phyloP scores from a whole-genome alignment of 2,888 invertebrate genomes.

The Linyphia triangularis region DNA sequence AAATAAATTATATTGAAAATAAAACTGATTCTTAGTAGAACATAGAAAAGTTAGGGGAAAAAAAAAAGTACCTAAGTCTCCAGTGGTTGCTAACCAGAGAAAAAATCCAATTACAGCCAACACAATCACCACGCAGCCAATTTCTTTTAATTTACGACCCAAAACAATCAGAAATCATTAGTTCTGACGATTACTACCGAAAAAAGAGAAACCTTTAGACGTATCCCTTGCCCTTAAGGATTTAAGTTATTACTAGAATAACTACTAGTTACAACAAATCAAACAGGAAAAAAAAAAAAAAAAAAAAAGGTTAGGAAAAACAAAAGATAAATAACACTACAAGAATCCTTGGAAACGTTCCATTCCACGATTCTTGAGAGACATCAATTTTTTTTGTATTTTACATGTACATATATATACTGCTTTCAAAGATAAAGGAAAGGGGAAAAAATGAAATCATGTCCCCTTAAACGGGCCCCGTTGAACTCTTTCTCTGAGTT shows the following conservation, averaged over 20 bases:
- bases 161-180: constrained; percentile 11
- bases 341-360: constrained; percentile 42
- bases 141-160: background rate
- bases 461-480: constrained; percentile 49
- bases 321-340: background rate
- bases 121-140: background rate
- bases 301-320: constrained; percentile 19
- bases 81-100: background rate
- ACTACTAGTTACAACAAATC: background rate
- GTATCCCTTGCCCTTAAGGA: background rate
- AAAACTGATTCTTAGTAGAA: too few species aligned
- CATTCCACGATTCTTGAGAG: constrained; percentile 10
- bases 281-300: background rate
- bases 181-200: background rate
- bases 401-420: background rate
- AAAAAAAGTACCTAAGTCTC: too few species aligned
- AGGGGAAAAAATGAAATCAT: constrained; percentile 5
- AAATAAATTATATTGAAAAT: too few species aligned
- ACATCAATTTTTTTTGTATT: constrained; percentile 13
- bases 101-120: background rate
- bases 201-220: background rate
- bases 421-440: background rate
- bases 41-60: too few species aligned
- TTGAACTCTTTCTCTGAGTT: constrained; percentile 43
- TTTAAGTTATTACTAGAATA: constrained; percentile 27